Conservation (phyloP, 2,113 vertebrate species). For the Hippocampus zosterae region DNA sequence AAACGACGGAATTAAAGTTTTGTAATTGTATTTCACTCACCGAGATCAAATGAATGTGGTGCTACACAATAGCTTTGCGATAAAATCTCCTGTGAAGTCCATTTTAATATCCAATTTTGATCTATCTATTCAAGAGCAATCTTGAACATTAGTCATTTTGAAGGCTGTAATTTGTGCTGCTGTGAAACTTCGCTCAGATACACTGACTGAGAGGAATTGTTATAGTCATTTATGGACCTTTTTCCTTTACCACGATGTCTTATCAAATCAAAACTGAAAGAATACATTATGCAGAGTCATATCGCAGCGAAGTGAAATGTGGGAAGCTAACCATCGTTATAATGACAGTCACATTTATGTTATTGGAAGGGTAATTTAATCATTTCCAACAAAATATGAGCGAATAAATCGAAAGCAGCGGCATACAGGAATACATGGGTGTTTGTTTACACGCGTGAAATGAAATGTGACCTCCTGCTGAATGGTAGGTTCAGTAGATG, state of each 20-base stretch:
- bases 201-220: neutral
- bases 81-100: neutral
- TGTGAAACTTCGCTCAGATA: neutral
- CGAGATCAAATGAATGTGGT: neutral
- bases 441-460: constrained; percentile 4
- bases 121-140: neutral
- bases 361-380: constrained; percentile 2
- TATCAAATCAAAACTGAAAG: constrained; percentile 6
- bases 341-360: constrained; percentile 14
- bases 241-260: constrained; percentile 6
- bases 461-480: constrained; percentile 11
- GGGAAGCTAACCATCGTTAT: neutral
- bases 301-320: neutral
- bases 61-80: neutral
- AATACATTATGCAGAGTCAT: neutral
- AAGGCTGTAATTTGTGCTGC: neutral
- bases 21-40: neutral
- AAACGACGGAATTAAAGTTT: neutral
- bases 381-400: constrained; percentile 9
- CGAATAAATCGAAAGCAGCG: constrained; percentile 19
- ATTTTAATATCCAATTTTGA: neutral
- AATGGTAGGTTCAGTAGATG: constrained; percentile 3
- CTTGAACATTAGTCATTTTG: neutral
- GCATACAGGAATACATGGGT: neutral
- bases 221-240: neutral